Base-by-base conservation (phyloP, 1,140 invertebrate genomes). In the Macrobrachium rosenbergii region DNA sequence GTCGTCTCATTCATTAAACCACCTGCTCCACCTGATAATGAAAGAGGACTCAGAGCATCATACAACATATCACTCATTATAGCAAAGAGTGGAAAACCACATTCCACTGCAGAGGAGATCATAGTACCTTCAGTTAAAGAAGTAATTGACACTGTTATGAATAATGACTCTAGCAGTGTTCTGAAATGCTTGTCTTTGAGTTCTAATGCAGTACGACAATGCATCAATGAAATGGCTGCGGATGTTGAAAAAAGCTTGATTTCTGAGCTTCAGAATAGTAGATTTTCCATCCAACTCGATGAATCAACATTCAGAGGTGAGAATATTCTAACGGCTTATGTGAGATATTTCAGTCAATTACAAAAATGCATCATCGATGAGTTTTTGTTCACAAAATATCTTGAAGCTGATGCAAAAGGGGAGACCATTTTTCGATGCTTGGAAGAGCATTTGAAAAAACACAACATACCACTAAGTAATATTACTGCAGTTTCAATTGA, bases 401-500 rank as follows among this genome's bases (percentile, higher is more conserved):
- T 82, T 82, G 45, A 77, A 85, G 69, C 73, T 83, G 79, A 87
- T 87, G 79, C 59, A 78, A 87, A 89, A 83, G 58, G 58, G 58
- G 75, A 62, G 59, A 79, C 59, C 21, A 89, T 85, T 89, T 89
- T 89, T 77, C 63, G 37, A 69, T 86, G 80, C 62, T 81, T 91
- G 62, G 80, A 91, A 83, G 80, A 90, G 58, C 91, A 91, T 91
- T 91, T 89, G 75, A 62, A 90, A 21, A 89, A 89, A 85, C 90
- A 91, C 85, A 84, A 85, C 73, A 89, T 91, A 83, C 89, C 89
- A 28, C 83, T 91, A 43, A 90, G 77, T 77, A 91, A 92, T 91
- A 91, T 91, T 75, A 77, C 90, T 63, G 90, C 90, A 78, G 87
- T 88, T 83, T 90, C 90, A 88, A 91, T 90, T 81, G 90, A 92